phyloP scores from a whole-genome alignment of 2,797 vertebrate species.

The Lophius americanus region DNA sequence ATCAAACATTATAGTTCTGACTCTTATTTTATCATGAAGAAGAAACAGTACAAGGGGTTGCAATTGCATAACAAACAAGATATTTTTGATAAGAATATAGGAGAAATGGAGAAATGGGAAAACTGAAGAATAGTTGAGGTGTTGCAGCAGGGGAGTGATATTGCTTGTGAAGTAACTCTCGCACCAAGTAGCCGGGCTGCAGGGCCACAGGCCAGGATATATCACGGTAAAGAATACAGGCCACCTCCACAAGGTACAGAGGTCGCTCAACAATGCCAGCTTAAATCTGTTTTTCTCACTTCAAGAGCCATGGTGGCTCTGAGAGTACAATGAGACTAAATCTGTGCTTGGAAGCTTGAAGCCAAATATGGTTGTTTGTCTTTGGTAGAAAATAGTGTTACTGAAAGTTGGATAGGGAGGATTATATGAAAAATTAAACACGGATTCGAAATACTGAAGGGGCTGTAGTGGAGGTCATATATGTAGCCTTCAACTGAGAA shows the following conservation, averaged over 20 bases:
- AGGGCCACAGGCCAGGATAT: conserved; percentile 49
- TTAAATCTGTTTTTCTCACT: conserved; percentile 52
- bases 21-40: neutral
- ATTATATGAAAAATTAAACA: conserved; percentile 3
- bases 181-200: conserved; percentile 44
- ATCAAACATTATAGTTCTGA: too few relatives aligned
- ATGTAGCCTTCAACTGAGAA: neutral
- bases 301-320: conserved; percentile 20
- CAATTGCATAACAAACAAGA: neutral
- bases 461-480: neutral
- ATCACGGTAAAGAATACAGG: conserved; percentile 45
- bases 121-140: conserved; percentile 13
- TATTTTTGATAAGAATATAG: neutral
- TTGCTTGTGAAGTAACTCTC: conserved; percentile 58
- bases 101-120: neutral
- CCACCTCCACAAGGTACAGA: conserved; percentile 53
- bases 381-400: conserved; percentile 6
- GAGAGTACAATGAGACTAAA: conserved; percentile 20
- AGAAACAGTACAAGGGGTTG: neutral
- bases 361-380: conserved; percentile 9
- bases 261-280: conserved; percentile 49
- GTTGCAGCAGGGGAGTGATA: conserved; percentile 32
- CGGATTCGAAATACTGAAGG: neutral
- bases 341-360: conserved; percentile 30
- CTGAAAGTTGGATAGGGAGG: conserved; percentile 1